Base-by-base conservation (phyloP, 2,113 vertebrate species). In the Lepus europaeus region DNA sequence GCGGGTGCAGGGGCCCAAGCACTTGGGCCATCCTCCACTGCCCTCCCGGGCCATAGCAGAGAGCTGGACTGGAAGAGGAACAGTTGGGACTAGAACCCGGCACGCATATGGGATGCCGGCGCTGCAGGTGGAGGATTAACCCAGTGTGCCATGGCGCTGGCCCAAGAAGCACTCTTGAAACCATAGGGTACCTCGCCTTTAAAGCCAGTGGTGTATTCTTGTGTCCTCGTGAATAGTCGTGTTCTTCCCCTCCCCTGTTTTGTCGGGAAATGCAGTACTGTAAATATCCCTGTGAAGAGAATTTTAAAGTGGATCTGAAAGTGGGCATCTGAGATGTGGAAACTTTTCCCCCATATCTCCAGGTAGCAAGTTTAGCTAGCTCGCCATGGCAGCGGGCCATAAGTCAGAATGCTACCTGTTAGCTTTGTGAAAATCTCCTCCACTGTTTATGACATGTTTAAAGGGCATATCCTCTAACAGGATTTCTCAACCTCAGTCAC, bases 221-320 rank as follows among this genome's bases (percentile, higher is more conserved):
- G 14, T 78, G 10, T 69, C 27, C 29, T 81, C 25, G 51, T 22
- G 31, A 53, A 45, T 84, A 19, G 25, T 64, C 6, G 3, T 20
- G 2, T 49, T 74, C 29, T 61, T 20, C 25, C 6, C 63, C 9
- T 11, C 7, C n/a, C 25, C 0, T 53, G 56, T 94, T 88, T 39
- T 53, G 2, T 82, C 56, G 1, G 14, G 19, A 59, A 78, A 81
- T 66, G 29, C 61, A n/a, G 5, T 83, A 11, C 20, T 36, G 25
- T 79, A 83, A 66, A 69, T 77, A 82, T 29, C 14, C 74, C 53
- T 22, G 3, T 90, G 51, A 81, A 31, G 51, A 83, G n/a, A 51
- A 63, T 91, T 76, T 81, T 8, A 16, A 78, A 68, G n/a, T 83
- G 87, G 29, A 70, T 73, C 53, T 80, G 53, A 83, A 96, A 66